Evolutionary conservation across 2,797 vertebrate genomes (phyloP), one percentile per base, ranked within the genome.

Genomic region (Tokudaia tokunoshimensis): DNA sequence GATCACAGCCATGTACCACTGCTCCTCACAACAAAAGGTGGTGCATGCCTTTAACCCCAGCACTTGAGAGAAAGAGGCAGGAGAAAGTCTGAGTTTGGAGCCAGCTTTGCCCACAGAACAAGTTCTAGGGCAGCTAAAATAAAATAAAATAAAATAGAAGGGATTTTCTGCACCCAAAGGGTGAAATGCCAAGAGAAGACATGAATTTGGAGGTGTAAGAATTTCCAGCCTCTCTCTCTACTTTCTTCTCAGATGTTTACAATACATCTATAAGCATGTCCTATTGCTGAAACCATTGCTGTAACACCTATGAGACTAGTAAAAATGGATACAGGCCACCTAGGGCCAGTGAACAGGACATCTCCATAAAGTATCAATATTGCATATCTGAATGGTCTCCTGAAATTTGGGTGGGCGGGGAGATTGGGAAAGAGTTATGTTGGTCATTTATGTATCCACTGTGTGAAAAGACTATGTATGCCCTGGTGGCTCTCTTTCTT

Each of bases 261-360:
- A 52, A n/a, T 29, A 63, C 41, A 65, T 52, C 26, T n/a, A 26
- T 61, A 85, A 94, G 17, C 10, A 47, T 14, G 50, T 3, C 5
- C 14, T 57, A 12, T 74, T 88, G 59, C 52, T n/a, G 11, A 95
- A 92, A n/a, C 29, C 19, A 94, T 20, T 24, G 61, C 57, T 79
- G 22, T 81, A 50, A 82, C 37, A n/a, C 24, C 41, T 0, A 0
- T 2, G 31, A 59, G 12, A 63, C 4, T 13, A 57, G 3, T 14
- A 50, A 26, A 41, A n/a, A 31, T 37, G 19, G 1, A 1, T 67
- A 14, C 7, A 67, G 10, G 12, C 26, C 9, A 6, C 72, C 26
- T 7, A 44, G 44, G 6, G 0, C 2, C 75, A 47, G n/a, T 26
- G 19, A 26, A 61, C 20, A 57, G 70, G 41, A 55, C 29, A 44